These are phyloP conservation scores for Beaufortia kweichowensis DNA, from an alignment of 2,113 vertebrate species.

Conservation along the genomic window DNA sequence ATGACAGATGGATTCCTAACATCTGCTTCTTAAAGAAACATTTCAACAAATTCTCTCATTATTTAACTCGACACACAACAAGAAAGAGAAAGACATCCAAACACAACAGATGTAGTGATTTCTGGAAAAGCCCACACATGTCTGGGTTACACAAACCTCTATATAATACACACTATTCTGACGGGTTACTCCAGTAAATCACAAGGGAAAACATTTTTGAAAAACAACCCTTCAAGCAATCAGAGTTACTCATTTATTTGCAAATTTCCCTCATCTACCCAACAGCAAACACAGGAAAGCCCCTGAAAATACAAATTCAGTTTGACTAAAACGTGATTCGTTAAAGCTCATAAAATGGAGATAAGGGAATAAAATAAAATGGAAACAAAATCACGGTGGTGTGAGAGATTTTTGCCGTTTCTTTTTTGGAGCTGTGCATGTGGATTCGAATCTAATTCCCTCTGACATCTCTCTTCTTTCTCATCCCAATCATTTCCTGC, in stretches of 20 bases:
- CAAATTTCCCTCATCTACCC: slow-evolving; percentile 3
- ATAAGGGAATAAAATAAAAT: slow-evolving; percentile 10
- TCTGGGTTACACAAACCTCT: not conserved
- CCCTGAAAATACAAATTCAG: slow-evolving; percentile 3
- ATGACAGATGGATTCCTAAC: slow-evolving; percentile 59
- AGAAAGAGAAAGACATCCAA: slow-evolving; percentile 53
- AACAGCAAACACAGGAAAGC: not conserved
- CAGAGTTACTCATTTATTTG: not conserved
- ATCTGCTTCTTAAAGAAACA: no score
- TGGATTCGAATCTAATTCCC: no score
- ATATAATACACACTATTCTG: slow-evolving; percentile 19
- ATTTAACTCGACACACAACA: slow-evolving; percentile 20
- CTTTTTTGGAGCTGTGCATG: not conserved
- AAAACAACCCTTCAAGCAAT: not conserved
- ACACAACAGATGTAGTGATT: slow-evolving; percentile 34
- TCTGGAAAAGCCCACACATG: slow-evolving; percentile 6
- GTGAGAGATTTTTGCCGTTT: not conserved
- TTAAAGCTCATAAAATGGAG: not conserved
- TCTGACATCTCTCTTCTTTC: not conserved
- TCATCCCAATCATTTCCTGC: no score
- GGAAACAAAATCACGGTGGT: not conserved
- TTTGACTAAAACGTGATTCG: slow-evolving; percentile 1
- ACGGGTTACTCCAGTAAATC: slow-evolving; percentile 21
- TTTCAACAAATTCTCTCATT: no score
- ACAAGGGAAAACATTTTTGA: not conserved